These are phyloP conservation scores for Osedax fenrisi DNA, from an alignment of 2,888 invertebrate species.

Conservation along the genomic window DNA sequence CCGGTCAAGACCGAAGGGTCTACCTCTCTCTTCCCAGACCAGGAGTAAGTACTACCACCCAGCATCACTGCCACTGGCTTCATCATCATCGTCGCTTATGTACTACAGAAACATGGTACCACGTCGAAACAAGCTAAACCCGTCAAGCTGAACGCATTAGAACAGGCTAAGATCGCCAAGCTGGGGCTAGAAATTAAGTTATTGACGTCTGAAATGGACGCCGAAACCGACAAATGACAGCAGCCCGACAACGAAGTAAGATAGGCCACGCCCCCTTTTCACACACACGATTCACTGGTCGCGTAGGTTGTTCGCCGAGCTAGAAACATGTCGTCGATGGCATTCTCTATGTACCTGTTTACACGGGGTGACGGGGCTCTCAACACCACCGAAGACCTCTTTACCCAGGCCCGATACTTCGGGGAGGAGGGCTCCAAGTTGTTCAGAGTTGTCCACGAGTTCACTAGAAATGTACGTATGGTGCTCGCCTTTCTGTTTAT, in stretches of 20 bases:
- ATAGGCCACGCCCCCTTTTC: no score
- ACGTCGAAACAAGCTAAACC: slow-evolving; percentile 83
- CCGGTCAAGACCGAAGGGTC: slow-evolving; percentile 59
- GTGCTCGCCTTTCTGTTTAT: no score
- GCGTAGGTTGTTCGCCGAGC: slow-evolving; percentile 54
- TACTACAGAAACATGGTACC: slow-evolving; percentile 79
- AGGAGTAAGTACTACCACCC: slow-evolving; percentile 59
- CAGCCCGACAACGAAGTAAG: slow-evolving; percentile 58
- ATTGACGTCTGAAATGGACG: slow-evolving; percentile 77
- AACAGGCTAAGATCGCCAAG: slow-evolving; percentile 91
- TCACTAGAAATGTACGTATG: slow-evolving; percentile 94
- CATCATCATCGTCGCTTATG: slow-evolving; percentile 24
- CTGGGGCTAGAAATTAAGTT: slow-evolving; percentile 91
- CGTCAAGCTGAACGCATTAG: slow-evolving; percentile 67
- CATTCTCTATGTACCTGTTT: slow-evolving; percentile 95
- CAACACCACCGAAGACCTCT: slow-evolving; percentile 81
- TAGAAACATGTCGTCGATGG: slow-evolving; percentile 99
- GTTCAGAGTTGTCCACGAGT: slow-evolving; percentile 94
- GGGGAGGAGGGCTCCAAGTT: slow-evolving; percentile 96
- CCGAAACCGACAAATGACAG: slow-evolving; percentile 92
- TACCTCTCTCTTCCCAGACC: slow-evolving; percentile 88
- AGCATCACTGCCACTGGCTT: no score
- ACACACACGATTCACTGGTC: no score
- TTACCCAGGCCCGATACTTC: slow-evolving; percentile 95
- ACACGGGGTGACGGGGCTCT: slow-evolving; percentile 87